These are phyloP conservation scores for Prunella fulvescens DNA, from an alignment of 2,113 vertebrate genomes.

Conservation along the genomic window DNA sequence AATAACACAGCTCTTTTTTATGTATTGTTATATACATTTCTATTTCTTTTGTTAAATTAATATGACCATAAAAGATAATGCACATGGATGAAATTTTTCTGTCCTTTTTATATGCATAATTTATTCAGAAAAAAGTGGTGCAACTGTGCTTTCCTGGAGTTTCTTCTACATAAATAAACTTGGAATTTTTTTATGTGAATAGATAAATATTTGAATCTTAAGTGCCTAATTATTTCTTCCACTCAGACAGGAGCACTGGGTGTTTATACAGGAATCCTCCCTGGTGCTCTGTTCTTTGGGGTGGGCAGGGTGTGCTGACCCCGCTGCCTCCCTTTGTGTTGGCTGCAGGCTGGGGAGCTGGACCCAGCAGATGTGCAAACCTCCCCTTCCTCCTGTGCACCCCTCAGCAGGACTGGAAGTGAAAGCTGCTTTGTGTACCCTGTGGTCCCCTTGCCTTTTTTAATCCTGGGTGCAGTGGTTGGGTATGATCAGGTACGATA, in stretches of 20 bases:
- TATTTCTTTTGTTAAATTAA: neutral
- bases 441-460: neutral
- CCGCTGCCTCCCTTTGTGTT: accelerated
- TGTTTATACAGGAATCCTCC: neutral
- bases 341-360: neutral
- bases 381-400: neutral
- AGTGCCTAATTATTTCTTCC: neutral
- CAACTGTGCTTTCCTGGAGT: neutral
- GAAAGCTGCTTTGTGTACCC: neutral
- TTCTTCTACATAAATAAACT: neutral
- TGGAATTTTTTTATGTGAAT: neutral
- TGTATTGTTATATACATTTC: neutral
- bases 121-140: neutral
- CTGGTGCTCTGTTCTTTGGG: neutral
- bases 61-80: neutral
- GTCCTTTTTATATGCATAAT: neutral
- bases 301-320: neutral
- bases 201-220: neutral
- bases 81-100: neutral
- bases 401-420: neutral
- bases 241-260: neutral
- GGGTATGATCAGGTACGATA: neutral
- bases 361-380: neutral
- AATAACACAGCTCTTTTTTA: neutral
- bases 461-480: neutral